Evolutionary conservation across 2,797 vertebrate species (phyloP).

Genomic region (Sebastes itinus): DNA sequence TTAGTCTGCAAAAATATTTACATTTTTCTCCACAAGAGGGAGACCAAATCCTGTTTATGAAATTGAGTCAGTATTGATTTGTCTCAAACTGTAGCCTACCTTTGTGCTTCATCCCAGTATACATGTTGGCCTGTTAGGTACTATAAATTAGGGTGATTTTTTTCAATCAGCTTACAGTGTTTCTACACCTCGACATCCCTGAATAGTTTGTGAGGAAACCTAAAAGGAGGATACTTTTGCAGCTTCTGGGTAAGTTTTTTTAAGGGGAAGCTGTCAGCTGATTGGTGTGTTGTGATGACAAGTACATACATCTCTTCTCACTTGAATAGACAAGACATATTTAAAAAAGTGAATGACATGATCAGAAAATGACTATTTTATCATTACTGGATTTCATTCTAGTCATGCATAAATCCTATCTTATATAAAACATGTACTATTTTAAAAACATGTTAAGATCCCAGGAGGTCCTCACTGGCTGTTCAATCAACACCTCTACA

Average conservation of each 20-base stretch:
- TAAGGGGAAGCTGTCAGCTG: no score
- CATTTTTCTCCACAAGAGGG: constrained; percentile 63
- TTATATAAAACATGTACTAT: no score
- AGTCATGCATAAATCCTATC: no score
- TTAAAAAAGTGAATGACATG: not conserved
- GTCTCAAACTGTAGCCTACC: not conserved
- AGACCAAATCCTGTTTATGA: constrained; percentile 28
- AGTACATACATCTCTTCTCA: not conserved
- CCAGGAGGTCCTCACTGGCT: no score
- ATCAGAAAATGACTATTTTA: not conserved
- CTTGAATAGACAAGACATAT: no score
- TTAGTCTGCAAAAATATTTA: not conserved
- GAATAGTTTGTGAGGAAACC: not conserved
- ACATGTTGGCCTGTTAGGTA: not conserved
- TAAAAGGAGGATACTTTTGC: not conserved
- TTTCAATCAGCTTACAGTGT: not conserved
- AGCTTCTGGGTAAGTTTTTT: not conserved
- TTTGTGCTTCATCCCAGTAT: not conserved
- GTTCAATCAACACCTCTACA: no score
- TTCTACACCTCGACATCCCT: not conserved
- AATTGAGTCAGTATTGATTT: not conserved
- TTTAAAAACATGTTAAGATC: no score
- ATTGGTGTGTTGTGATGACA: not conserved
- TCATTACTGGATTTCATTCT: no score
- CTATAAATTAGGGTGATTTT: not conserved